Percentiles rank a stretch among this genome's conserved stretches.
These are phyloP conservation scores for Lottia scabra DNA, from an alignment of 2,888 invertebrate species.

Conservation along the genomic window DNA sequence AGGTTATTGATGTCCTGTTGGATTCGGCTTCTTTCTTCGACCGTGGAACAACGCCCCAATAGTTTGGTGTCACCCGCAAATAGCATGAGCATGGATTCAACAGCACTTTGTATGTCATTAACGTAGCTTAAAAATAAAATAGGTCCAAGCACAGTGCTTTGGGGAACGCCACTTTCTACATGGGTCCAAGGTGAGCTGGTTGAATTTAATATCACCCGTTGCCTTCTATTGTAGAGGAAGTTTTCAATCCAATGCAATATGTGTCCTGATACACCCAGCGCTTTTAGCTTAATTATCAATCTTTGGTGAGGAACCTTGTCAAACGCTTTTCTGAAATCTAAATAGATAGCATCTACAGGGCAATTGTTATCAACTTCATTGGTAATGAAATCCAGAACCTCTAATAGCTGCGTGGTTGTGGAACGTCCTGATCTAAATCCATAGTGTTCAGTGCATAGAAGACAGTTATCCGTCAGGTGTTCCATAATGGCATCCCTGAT, in stretches of 20 bases:
- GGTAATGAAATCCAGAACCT: conserved; percentile 9
- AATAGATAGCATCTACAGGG: conserved; percentile 9
- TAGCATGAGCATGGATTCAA: conserved; percentile 5
- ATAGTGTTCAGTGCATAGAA: conserved; percentile 5
- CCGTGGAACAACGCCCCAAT: background rate
- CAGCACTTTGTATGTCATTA: conserved; percentile 24
- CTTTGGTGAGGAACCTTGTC: conserved; percentile 18
- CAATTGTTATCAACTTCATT: conserved; percentile 1
- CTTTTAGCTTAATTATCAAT: conserved; percentile 7
- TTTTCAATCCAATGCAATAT: conserved; percentile 4
- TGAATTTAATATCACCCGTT: background rate
- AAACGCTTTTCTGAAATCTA: background rate
- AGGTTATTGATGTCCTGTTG: conserved; percentile 16
- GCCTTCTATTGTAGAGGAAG: background rate
- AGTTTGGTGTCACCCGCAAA: conserved; percentile 29
- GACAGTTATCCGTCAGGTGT: background rate
- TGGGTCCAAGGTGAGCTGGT: too few relatives aligned
- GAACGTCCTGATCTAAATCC: conserved; percentile 13
- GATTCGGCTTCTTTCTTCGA: background rate
- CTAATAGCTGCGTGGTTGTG: conserved; percentile 7
- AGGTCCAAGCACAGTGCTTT: conserved; percentile 26
- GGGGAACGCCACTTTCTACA: conserved; percentile 2
- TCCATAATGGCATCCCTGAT: conserved; percentile 10
- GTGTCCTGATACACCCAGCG: conserved; percentile 1
- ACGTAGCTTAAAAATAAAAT: conserved; percentile 24